These are phyloP conservation scores for Calliphora vicina DNA, from an alignment of 1,140 invertebrate genomes.

Conservation along the genomic window DNA sequence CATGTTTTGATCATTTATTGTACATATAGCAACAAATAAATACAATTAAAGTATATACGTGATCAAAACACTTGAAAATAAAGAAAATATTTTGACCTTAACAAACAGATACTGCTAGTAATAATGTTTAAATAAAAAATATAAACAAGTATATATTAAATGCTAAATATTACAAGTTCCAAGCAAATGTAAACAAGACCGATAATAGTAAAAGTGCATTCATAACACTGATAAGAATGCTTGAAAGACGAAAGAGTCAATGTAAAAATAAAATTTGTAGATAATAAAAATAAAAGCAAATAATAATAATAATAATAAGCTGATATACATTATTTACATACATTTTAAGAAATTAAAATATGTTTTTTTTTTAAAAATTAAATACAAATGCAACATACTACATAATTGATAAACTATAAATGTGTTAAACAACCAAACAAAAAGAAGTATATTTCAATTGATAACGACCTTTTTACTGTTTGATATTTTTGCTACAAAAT, in stretches of 20 bases:
- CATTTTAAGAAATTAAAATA: no score
- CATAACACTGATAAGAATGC: neutral
- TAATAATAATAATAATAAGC: neutral
- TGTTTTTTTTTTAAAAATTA: no score
- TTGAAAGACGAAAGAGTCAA: neutral
- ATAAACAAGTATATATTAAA: neutral
- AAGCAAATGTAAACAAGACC: neutral
- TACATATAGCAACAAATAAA: no score
- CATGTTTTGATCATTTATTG: no score
- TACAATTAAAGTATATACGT: neutral
- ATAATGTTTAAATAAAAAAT: neutral
- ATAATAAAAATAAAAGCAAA: neutral
- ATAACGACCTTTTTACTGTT: neutral
- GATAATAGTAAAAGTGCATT: neutral
- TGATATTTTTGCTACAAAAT: neutral
- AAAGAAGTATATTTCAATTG: neutral
- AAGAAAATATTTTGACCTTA: conserved; percentile 2
- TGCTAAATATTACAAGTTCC: neutral
- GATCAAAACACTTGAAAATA: neutral
- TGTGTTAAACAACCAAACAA: neutral
- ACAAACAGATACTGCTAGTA: neutral
- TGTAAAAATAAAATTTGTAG: neutral
- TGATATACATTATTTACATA: neutral
- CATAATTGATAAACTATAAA: no score
- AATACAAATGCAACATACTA: no score